phyloP scores from a whole-genome alignment of 2,888 invertebrate species.

The Spilosoma lubricipeda region DNA sequence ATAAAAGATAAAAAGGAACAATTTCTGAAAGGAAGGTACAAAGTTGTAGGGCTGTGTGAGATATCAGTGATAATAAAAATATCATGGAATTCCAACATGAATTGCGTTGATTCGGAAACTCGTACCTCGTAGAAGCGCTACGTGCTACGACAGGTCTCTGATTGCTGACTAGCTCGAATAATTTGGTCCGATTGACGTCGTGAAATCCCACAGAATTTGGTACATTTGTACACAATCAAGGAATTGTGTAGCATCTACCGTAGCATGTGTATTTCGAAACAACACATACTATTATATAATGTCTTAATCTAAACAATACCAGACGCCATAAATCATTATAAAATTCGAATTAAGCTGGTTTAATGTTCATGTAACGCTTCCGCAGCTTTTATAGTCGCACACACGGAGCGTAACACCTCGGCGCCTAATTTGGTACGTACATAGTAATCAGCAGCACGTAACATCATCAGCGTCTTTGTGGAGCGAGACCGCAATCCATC shows the following conservation, averaged over 20 bases:
- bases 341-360: slow-evolving; percentile 69
- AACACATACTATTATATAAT: slow-evolving; percentile 36
- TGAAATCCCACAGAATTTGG: slow-evolving; percentile 57
- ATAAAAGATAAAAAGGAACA: background rate
- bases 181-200: slow-evolving; percentile 68
- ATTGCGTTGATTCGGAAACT: slow-evolving; percentile 22
- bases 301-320: slow-evolving; percentile 62
- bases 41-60: background rate
- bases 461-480: slow-evolving; percentile 80
- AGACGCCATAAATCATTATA: slow-evolving; percentile 74
- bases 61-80: background rate
- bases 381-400: slow-evolving; percentile 59
- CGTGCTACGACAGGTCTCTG: slow-evolving; percentile 61
- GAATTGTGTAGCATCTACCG: slow-evolving; percentile 42
- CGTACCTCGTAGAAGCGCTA: slow-evolving; percentile 58
- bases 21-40: background rate
- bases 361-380: slow-evolving; percentile 72
- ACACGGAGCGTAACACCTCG: slow-evolving; percentile 64
- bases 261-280: slow-evolving; percentile 24
- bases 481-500: slow-evolving; percentile 83
- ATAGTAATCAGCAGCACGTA: slow-evolving; percentile 79
- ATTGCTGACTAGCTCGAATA: slow-evolving; percentile 66
- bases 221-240: slow-evolving; percentile 61
- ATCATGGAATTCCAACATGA: slow-evolving; percentile 8
- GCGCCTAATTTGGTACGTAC: slow-evolving; percentile 74